Percentiles rank a stretch among this genome's conserved stretches.
phyloP scores from a whole-genome alignment of 2,888 invertebrate species.

The Andrena bucephala region DNA sequence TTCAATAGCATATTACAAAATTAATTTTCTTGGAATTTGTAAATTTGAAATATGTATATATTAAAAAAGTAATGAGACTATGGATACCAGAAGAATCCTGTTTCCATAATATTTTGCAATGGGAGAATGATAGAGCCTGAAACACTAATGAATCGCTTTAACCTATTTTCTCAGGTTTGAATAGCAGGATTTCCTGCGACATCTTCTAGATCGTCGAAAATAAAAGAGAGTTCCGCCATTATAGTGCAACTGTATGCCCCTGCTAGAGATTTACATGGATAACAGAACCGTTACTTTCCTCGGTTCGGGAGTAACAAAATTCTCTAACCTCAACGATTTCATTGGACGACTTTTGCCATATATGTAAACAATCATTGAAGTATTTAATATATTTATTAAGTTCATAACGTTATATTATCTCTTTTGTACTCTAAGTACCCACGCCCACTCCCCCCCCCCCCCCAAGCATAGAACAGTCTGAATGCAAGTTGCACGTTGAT shows the following conservation, averaged over 20 bases:
- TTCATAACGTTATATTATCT: too few relatives aligned
- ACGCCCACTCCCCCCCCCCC: too few relatives aligned
- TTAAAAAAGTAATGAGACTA: not conserved
- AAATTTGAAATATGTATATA: too few relatives aligned
- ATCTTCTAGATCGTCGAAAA: slow-evolving; percentile 43
- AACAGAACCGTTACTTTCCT: slow-evolving; percentile 44
- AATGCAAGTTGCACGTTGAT: too few relatives aligned
- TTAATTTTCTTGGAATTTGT: not conserved
- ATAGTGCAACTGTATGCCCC: slow-evolving; percentile 34
- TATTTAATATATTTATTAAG: not conserved
- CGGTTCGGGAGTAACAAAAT: slow-evolving; percentile 24
- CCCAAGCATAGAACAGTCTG: too few relatives aligned
- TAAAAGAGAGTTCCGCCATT: slow-evolving; percentile 47
- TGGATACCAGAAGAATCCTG: not conserved
- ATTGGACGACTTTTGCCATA: not conserved
- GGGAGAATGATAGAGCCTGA: slow-evolving; percentile 25
- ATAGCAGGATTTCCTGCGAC: slow-evolving; percentile 65
- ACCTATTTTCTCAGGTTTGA: slow-evolving; percentile 51
- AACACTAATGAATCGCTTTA: slow-evolving; percentile 53
- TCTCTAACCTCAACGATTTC: slow-evolving; percentile 11
- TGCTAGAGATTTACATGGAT: slow-evolving; percentile 40
- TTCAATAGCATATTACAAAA: not conserved
- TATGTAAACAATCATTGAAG: not conserved
- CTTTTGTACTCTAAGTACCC: too few relatives aligned
- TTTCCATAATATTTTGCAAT: slow-evolving; percentile 5